A percentile compares a stretch with the other conserved stretches of the same genome.
Conservation (phyloP, 2,888 invertebrate species). For the Tiliacea citrago region DNA sequence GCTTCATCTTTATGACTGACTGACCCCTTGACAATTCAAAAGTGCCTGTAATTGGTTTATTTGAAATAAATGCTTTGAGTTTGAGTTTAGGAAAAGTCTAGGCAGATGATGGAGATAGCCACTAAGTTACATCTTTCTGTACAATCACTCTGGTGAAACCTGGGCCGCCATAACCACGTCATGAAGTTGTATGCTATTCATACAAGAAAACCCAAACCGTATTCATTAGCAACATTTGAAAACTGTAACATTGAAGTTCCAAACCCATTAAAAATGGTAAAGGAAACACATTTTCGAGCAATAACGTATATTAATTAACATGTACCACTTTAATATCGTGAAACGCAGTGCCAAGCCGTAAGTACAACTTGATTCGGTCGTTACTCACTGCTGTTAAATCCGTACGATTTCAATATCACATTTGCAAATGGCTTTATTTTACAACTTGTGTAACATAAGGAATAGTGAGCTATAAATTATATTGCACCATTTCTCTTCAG, state of each 20-base stretch:
- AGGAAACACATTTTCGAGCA: constrained; percentile 42
- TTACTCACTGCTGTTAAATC: constrained; percentile 29
- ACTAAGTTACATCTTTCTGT: not conserved
- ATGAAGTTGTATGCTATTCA: not conserved
- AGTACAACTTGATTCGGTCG: constrained; percentile 21
- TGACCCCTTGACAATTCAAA: no score
- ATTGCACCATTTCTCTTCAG: constrained; percentile 32
- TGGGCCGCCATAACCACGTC: not conserved
- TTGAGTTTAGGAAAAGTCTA: no score
- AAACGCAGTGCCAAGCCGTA: constrained; percentile 15
- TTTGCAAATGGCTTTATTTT: constrained; percentile 53
- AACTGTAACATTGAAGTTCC: not conserved
- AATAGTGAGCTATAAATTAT: constrained; percentile 38
- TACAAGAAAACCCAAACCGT: not conserved
- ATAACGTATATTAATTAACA: constrained; percentile 45
- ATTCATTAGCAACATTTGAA: not conserved
- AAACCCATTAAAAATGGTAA: not conserved
- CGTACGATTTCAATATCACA: constrained; percentile 43
- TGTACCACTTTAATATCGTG: constrained; percentile 27
- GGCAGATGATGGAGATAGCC: not conserved
- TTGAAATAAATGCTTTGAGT: no score
- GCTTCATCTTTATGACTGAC: no score
- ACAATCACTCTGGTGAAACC: not conserved
- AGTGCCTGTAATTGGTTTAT: no score
- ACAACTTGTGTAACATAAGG: constrained; percentile 19